Evolutionary conservation across 2,888 invertebrate genomes (phyloP).

Genomic region (Synanthedon formicaeformis): DNA sequence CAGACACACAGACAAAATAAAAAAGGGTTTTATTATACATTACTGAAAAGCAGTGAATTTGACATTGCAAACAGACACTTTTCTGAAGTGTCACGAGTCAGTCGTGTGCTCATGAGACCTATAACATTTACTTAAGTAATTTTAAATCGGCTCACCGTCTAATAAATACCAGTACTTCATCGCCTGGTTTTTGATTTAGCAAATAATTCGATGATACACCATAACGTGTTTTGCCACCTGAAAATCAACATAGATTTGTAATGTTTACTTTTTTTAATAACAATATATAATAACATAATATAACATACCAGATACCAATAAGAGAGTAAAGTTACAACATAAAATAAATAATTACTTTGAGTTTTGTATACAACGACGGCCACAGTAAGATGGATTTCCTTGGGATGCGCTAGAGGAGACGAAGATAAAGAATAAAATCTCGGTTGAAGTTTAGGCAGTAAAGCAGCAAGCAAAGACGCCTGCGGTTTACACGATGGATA

Average conservation of each 20-base stretch:
- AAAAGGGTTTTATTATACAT: too few species aligned
- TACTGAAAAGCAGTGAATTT: too few species aligned
- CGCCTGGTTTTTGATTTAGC: neutral
- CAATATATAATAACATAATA: neutral
- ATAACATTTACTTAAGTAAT: too few species aligned
- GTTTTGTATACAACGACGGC: constrained; percentile 89
- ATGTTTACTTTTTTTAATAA: neutral
- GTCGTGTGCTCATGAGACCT: too few species aligned
- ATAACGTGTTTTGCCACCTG: neutral
- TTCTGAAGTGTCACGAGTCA: too few species aligned
- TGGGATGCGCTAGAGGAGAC: constrained; percentile 78
- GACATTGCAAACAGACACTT: too few species aligned
- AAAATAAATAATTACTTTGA: constrained; percentile 70
- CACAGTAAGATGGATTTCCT: constrained; percentile 89
- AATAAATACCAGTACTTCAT: neutral
- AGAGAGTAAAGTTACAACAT: neutral
- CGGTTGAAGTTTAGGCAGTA: constrained; percentile 87
- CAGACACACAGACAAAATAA: too few species aligned
- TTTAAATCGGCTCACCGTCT: neutral
- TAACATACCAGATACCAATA: too few species aligned
- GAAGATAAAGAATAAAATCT: constrained; percentile 96
- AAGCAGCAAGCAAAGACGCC: constrained; percentile 83
- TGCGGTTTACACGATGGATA: constrained; percentile 88
- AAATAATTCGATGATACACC: neutral
- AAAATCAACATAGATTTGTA: neutral